Evolutionary conservation across 2,797 vertebrate genomes (phyloP).

Genomic region (Melanotaenia pygmaea): DNA sequence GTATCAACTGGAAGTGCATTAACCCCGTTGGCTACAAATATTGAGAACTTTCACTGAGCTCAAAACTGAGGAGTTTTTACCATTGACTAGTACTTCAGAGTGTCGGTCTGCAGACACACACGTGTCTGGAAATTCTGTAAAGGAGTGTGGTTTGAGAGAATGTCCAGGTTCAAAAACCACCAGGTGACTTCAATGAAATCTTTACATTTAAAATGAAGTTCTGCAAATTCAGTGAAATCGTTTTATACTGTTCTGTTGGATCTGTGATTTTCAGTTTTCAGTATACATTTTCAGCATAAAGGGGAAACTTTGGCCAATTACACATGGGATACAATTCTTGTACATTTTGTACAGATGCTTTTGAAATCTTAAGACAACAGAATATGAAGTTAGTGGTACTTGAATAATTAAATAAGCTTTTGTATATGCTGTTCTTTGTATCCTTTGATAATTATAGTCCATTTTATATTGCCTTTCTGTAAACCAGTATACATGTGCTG

Average conservation of each 20-base stretch:
- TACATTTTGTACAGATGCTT: conserved; percentile 81
- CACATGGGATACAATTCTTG: conserved; percentile 73
- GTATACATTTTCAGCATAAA: conserved; percentile 5
- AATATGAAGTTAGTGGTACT: conserved; percentile 81
- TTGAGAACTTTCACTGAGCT: background rate
- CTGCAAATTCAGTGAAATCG: background rate
- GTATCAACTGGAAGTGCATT: background rate
- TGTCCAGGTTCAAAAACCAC: background rate
- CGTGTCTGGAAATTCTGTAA: background rate
- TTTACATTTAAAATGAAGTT: background rate
- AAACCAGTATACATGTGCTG: conserved; percentile 66
- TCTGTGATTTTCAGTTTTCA: conserved; percentile 4
- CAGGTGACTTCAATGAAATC: background rate
- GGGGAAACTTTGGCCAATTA: conserved; percentile 33
- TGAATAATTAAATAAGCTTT: conserved; percentile 79
- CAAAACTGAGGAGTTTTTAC: background rate
- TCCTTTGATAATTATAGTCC: conserved; percentile 46
- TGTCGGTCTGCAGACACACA: background rate
- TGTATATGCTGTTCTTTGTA: conserved; percentile 74
- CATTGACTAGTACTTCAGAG: background rate
- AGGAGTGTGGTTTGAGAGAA: background rate
- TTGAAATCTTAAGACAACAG: conserved; percentile 61
- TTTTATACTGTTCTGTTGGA: conserved; percentile 11
- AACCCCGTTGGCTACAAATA: background rate
- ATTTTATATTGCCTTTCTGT: conserved; percentile 68